Base-by-base conservation (phyloP, 2,888 invertebrate species). In the Prosopocoilus inquinatus region DNA sequence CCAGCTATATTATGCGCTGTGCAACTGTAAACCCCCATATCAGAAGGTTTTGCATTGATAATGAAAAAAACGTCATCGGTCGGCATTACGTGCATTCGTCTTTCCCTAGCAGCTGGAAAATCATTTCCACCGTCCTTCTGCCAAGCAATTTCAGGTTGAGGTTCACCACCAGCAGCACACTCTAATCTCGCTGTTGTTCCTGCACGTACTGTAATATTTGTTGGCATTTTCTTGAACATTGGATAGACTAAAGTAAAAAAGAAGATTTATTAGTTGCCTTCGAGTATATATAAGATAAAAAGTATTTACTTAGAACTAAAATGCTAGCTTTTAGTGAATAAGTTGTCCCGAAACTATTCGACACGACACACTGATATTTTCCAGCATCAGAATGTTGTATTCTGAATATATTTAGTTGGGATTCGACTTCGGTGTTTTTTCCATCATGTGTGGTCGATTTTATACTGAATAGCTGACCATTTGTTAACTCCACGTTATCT, bases 1-100 rank as follows among this genome's bases (percentile, higher is more conserved):
- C 96, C 97, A 9, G 95, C 96, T 41, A 87, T 83, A 77, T 96
- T 97, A 69, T 87, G 86, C 0, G 96, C 97, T 5, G 90, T 94
- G 77, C 96, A 97, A 48, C 92, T 94, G 73, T 97, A 97, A 32
- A 93, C 82, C 0, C 97, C 97, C 78, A 91, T 90, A 72, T 97
- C 97, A 34, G 85, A 84, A 0, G 88, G 84, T 75, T 93, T 94
- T 15, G 93, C 92, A 78, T 93, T 88, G n/a, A 93, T 85, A 65
- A 97, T 96, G 71, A 94, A 93, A 74, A 96, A 93, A 1, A 90
- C 87, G 74, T 95, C 92, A 72, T 96, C 96, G 32, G 87, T 86
- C 0, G 93, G 90, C 85, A 94, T 91, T 45, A 96, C 92, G 77
- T 92, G 91, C 88, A 97, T 90, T 35, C 96, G 82, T 43, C 96